Conservation (phyloP, 2,113 vertebrate species). For the Odocoileus hemionus region DNA sequence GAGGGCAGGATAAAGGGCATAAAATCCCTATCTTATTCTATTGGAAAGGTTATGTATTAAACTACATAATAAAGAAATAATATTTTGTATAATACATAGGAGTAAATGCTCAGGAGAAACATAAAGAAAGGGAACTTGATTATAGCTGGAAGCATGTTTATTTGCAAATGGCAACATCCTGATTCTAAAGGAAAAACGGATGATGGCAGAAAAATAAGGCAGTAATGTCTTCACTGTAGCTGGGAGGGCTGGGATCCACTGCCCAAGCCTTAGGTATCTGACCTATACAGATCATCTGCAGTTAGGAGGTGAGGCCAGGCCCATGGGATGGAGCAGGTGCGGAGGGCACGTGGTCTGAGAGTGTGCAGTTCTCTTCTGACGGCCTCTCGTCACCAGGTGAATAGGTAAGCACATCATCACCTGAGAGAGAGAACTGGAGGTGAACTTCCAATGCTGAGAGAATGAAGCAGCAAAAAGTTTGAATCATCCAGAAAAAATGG, state of each 20-base stretch:
- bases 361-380: not conserved
- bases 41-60: not conserved
- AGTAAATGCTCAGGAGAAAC: not conserved
- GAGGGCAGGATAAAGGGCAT: not conserved
- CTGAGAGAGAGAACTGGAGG: not conserved
- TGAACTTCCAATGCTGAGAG: not conserved
- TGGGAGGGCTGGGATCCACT: not conserved
- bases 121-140: not conserved
- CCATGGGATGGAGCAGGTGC: not conserved
- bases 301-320: not conserved
- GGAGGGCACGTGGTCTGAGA: not conserved
- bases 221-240: not conserved
- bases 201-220: not conserved
- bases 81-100: not conserved
- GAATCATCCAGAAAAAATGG: not conserved
- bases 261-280: not conserved
- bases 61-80: not conserved
- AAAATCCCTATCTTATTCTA: not conserved
- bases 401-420: not conserved
- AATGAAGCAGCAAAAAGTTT: not conserved
- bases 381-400: not conserved
- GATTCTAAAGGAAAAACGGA: not conserved
- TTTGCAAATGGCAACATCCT: not conserved
- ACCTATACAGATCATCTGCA: not conserved
- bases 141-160: not conserved